Percentiles rank a stretch among this genome's conserved stretches.
phyloP scores from a whole-genome alignment of 2,797 vertebrate species.

The Anomalospiza imberbis region DNA sequence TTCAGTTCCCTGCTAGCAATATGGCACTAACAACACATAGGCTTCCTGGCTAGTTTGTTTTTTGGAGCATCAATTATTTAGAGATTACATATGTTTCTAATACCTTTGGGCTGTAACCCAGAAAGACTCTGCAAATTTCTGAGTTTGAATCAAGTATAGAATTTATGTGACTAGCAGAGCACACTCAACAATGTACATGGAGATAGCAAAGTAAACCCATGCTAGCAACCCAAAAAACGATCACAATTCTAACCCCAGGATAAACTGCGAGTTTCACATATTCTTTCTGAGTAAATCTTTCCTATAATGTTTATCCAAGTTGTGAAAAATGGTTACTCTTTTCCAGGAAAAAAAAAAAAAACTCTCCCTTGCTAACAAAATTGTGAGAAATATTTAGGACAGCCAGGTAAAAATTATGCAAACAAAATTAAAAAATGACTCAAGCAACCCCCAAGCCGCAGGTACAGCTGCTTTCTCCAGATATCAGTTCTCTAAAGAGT shows the following conservation, averaged over 20 bases:
- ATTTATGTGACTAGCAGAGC: neutral
- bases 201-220: neutral
- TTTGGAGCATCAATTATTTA: neutral
- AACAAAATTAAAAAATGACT: neutral
- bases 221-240: neutral
- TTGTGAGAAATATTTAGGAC: neutral
- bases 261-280: neutral
- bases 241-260: neutral
- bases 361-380: neutral
- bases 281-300: neutral
- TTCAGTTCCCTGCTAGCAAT: neutral
- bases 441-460: neutral
- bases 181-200: neutral
- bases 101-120: neutral
- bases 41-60: neutral
- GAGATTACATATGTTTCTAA: neutral
- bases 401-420: neutral
- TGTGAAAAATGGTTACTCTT: neutral
- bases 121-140: neutral
- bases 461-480: neutral
- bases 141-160: neutral
- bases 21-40: neutral
- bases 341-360: neutral
- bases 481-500: neutral
- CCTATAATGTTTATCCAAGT: neutral